phyloP scores from a whole-genome alignment of 64 coral and sea anemone species.

The Anthopleura sola region DNA sequence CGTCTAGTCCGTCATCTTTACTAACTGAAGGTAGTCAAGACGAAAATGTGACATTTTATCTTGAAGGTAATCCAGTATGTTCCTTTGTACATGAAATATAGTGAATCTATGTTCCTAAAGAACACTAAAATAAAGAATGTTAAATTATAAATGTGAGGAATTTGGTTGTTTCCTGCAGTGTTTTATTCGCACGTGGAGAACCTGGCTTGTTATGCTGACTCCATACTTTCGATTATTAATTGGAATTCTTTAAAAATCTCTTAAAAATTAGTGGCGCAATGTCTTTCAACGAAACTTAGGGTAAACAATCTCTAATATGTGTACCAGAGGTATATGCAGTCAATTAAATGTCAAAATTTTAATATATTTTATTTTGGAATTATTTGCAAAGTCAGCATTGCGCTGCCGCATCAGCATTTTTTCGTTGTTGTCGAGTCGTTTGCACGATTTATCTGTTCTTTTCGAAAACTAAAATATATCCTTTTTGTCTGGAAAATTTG shows the following conservation, averaged over 20 bases:
- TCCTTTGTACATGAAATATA: conserved; percentile 10
- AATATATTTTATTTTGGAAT: conserved; percentile 20
- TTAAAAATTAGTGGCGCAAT: background rate
- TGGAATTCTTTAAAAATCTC: conserved; percentile 9
- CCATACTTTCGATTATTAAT: conserved; percentile 2
- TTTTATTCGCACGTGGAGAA: conserved; percentile 1
- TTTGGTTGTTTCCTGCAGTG: background rate
- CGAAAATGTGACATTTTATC: background rate
- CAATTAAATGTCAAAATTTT: conserved; percentile 8
- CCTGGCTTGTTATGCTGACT: conserved; percentile 21
- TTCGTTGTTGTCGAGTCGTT: background rate
- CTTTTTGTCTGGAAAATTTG: background rate
- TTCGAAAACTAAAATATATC: background rate
- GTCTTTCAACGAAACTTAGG: background rate
- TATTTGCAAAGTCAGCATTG: conserved; percentile 27
- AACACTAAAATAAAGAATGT: conserved; percentile 22
- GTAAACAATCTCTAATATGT: background rate
- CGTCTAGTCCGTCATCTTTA: background rate
- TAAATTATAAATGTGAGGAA: conserved; percentile 17
- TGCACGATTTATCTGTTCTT: background rate
- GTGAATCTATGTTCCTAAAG: conserved; percentile 5
- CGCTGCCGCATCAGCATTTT: conserved; percentile 10
- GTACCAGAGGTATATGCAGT: background rate
- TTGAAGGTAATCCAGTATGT: background rate
- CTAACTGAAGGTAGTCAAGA: background rate